These are phyloP conservation scores for Noctua fimbriata DNA, from an alignment of 2,888 invertebrate species.

Conservation along the genomic window DNA sequence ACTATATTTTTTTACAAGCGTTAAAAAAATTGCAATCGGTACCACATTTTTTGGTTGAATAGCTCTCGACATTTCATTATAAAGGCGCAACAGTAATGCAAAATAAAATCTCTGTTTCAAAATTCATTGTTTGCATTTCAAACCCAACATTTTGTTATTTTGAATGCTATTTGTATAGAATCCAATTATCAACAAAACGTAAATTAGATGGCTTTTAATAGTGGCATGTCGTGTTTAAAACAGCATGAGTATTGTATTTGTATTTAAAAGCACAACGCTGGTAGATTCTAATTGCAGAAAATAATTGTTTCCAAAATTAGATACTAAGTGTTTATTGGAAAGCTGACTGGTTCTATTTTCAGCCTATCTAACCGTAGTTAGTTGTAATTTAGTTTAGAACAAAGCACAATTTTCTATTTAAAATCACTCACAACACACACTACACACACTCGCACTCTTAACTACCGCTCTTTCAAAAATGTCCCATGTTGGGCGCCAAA, in stretches of 20 bases:
- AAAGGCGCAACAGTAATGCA: constrained; percentile 66
- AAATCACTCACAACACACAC: neutral
- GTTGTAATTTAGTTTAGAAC: neutral
- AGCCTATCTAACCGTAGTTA: neutral
- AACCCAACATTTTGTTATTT: constrained; percentile 32
- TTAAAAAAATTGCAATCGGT: constrained; percentile 58
- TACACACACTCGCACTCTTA: neutral
- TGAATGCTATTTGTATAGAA: constrained; percentile 17
- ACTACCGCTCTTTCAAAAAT: neutral
- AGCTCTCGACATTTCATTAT: constrained; percentile 74
- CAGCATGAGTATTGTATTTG: neutral
- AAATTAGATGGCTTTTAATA: neutral
- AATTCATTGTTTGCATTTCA: constrained; percentile 59
- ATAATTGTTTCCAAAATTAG: constrained; percentile 3
- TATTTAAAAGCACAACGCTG: constrained; percentile 13
- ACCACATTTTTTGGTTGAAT: constrained; percentile 70
- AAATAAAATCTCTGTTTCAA: constrained; percentile 70
- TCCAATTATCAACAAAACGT: constrained; percentile 30
- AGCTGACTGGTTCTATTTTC: neutral
- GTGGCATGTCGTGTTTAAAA: constrained; percentile 9
- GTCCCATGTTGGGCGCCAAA: constrained; percentile 16
- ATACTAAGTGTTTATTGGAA: neutral
- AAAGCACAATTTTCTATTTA: neutral
- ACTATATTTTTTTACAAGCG: constrained; percentile 8
- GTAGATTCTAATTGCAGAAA: constrained; percentile 9